These are phyloP conservation scores for Rapana venosa DNA, from an alignment of 2,888 invertebrate genomes.

Conservation along the genomic window DNA sequence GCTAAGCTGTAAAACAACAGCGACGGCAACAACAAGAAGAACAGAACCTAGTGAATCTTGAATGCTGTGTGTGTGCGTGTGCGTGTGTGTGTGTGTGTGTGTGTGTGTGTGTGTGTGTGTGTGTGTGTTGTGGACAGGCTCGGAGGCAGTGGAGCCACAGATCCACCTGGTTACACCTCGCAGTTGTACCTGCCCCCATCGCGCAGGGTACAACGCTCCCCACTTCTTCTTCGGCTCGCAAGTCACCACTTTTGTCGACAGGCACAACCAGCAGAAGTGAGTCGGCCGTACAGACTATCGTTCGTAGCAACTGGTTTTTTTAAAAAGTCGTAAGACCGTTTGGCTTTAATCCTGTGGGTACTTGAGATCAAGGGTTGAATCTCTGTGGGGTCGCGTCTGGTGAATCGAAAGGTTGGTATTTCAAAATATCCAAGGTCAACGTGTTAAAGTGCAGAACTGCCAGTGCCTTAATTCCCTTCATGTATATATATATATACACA, in stretches of 20 bases:
- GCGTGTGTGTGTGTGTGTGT: not conserved
- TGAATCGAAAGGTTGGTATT: too few relatives aligned
- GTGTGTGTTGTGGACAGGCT: slow-evolving; percentile 17
- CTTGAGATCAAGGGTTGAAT: too few relatives aligned
- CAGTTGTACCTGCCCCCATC: slow-evolving; percentile 40
- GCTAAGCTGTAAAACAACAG: too few relatives aligned
- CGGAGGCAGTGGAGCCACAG: not conserved
- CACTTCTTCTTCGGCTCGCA: slow-evolving; percentile 45
- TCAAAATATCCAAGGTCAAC: too few relatives aligned
- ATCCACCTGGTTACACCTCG: slow-evolving; percentile 45
- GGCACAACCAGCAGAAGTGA: slow-evolving; percentile 27
- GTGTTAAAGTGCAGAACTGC: too few relatives aligned
- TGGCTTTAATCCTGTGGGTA: too few relatives aligned
- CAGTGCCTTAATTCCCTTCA: too few relatives aligned
- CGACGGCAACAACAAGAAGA: not conserved
- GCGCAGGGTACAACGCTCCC: not conserved
- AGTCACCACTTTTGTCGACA: slow-evolving; percentile 42
- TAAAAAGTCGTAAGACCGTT: too few relatives aligned
- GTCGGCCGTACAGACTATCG: not conserved
- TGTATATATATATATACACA: too few relatives aligned
- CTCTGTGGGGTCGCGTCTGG: too few relatives aligned
- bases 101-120: not conserved
- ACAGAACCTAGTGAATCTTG: not conserved
- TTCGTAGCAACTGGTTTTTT: not conserved
- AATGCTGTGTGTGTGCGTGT: not conserved